These are phyloP conservation scores for Syritta pipiens DNA, from an alignment of 2,888 invertebrate genomes.

Conservation along the genomic window DNA sequence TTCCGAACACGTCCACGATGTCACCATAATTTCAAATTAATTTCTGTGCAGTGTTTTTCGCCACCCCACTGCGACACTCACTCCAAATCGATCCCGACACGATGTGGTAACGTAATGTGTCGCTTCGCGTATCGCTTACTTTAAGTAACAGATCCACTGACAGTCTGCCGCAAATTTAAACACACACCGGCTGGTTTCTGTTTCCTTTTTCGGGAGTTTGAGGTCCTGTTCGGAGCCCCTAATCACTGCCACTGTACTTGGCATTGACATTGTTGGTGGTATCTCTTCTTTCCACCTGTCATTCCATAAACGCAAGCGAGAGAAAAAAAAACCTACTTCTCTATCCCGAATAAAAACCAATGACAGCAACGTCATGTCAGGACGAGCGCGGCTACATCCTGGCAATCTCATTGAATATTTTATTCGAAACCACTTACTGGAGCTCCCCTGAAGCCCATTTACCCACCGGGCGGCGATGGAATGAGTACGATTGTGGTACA, in stretches of 20 bases:
- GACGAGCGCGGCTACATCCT: constrained; percentile 30
- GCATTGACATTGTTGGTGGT: constrained; percentile 3
- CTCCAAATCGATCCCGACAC: not conserved
- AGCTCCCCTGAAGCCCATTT: constrained; percentile 48
- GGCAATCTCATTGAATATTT: constrained; percentile 64
- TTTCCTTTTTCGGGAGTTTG: not conserved
- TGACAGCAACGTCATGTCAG: constrained; percentile 21
- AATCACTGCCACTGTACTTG: constrained; percentile 13
- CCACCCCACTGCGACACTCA: not conserved
- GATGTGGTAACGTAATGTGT: constrained; percentile 4
- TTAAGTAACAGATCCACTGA: not conserved
- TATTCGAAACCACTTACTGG: constrained; percentile 47
- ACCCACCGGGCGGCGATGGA: not conserved
- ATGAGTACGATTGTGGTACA: constrained; percentile 6
- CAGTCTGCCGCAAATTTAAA: constrained; percentile 12
- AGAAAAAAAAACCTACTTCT: constrained; percentile 35
- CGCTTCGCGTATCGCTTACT: not conserved
- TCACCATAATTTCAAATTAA: too few relatives aligned
- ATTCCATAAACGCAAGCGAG: too few relatives aligned
- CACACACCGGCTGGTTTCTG: constrained; percentile 6
- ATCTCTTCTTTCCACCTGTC: too few relatives aligned
- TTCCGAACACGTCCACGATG: too few relatives aligned
- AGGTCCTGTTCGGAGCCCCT: not conserved
- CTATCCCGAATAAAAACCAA: constrained; percentile 38
- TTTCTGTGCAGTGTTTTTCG: too few relatives aligned